These are phyloP conservation scores for Drosophila tripunctata DNA, from an alignment of 2,888 invertebrate species.

Conservation along the genomic window DNA sequence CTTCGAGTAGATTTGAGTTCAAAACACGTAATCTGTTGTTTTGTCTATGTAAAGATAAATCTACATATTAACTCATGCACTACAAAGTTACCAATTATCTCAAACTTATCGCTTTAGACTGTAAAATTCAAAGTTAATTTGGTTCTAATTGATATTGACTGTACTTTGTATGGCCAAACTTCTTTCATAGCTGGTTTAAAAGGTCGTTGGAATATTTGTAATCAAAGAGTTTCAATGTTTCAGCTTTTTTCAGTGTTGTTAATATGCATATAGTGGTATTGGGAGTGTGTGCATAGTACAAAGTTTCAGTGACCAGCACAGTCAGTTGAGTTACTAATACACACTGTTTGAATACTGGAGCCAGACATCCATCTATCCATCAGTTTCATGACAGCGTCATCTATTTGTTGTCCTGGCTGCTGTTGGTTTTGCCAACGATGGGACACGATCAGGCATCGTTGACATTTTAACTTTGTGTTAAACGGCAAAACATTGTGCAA, in stretches of 20 bases:
- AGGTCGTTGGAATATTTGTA: slow-evolving; percentile 8
- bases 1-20: too few species aligned
- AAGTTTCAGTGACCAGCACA: slow-evolving; percentile 29
- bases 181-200: not conserved
- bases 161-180: not conserved
- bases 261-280: slow-evolving; percentile 11
- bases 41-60: too few species aligned
- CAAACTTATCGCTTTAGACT: too few species aligned
- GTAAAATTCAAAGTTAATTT: not conserved
- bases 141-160: not conserved
- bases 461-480: slow-evolving; percentile 75
- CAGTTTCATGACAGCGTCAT: slow-evolving; percentile 49
- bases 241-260: slow-evolving; percentile 23
- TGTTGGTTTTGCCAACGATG: slow-evolving; percentile 15
- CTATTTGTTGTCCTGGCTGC: slow-evolving; percentile 12
- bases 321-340: slow-evolving; percentile 15
- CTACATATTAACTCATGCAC: too few species aligned
- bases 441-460: slow-evolving; percentile 67
- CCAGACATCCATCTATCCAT: slow-evolving; percentile 48
- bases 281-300: slow-evolving; percentile 16
- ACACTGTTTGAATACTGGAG: slow-evolving; percentile 30
- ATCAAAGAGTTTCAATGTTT: slow-evolving; percentile 27
- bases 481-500: slow-evolving; percentile 60
- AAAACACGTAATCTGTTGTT: too few species aligned
- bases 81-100: not conserved